Base-by-base conservation (phyloP, 2,888 invertebrate species). In the Anthoptus insignis region DNA sequence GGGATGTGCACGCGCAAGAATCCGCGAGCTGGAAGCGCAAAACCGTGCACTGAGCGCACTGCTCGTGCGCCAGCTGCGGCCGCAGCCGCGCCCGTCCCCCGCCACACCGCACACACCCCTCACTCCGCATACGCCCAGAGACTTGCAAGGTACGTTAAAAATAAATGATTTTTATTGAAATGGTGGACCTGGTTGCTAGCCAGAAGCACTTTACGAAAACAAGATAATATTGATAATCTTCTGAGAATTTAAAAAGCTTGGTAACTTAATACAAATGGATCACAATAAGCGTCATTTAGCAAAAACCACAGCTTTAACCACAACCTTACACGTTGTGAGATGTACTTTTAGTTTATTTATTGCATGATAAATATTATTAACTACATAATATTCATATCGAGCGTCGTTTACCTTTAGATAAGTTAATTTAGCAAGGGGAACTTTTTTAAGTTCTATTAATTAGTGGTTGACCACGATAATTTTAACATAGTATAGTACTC, bases 1-100 rank as follows among this genome's bases (percentile, higher is more conserved):
- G 80, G 94, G 95, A 64, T 95, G 95, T 69, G 93, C 97, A 14
- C 96, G 97, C 78, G 94, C 94, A 67, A 94, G 96, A 67, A 97
- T 97, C 52, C 95, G 96, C 72, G 97, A 97, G 81, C 90, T 97
- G 73, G 97, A 97, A 85, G 94, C 95, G 29, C 97, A 97, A 83
- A 97, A 97, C 87, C 91, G 95, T 63, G 95, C 96, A 27, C 90
- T 97, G 66, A 96, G 96, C 73, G 94, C 96, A 8, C 91, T 96
- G 73, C 87, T 96, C 69, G 95, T 96, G 66, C 95, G 96, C 64
- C 95, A 95, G 80, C 85, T 95, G 70, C 89, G 94, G 11, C 94
- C 93, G 16, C 86, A 84, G 77, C 91, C 87, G 14, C 86, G 94
- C 6, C 93, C 94, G 13, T 94, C 94, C 68, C 93, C 94, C 32